Base-by-base conservation (phyloP, 2,797 vertebrate species). In the Dendrocincla tyrannina region DNA sequence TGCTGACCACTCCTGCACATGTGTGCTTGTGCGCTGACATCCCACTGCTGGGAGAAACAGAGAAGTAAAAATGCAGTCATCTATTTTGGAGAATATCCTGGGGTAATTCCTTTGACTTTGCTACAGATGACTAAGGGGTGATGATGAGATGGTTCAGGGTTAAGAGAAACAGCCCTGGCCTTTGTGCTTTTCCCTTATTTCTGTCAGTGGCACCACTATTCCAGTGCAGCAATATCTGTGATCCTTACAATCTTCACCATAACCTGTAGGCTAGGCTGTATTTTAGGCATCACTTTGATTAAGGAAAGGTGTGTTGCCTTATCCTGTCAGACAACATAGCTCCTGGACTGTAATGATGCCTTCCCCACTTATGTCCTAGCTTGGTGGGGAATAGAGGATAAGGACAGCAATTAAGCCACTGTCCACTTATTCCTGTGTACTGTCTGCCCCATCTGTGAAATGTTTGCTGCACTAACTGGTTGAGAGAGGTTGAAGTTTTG, bases 21-120 rank as follows among this genome's bases (percentile, higher is more conserved):
- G 0, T 3, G 2, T 50, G n/a, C 23, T 74, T 50, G 19, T 1
- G 0, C 15, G 53, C 23, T 84, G 64, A 60, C 13, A 18, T 50
- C 66, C 58, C 30, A 15, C 13, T 24, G 4, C 1, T 2, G 4
- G 25, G 23, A 27, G 62, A 95, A 83, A 37, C 4, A 50, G 35
- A 70, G 35, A 73, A 55, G 28, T 44, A 32, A 82, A 88, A 82
- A 33, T 2, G 3, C 13, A 19, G 8, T 37, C 33, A 15, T 35
- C 28, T 56, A 0, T 35, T 88, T 77, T 10, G 24, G 28, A 77
- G 49, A 87, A 73, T 42, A 82, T 32, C 3, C 55, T 39, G 42
- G 17, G 24, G 17, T 13, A 82, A 63, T 12, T 59, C 15, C 42
- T 72, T 47, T 69, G 50, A 33, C 42, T 75, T 74, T 25, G 37